Evolutionary conservation across 2,113 vertebrate genomes (phyloP).

Genomic region (Myanophis thanlyinensis): DNA sequence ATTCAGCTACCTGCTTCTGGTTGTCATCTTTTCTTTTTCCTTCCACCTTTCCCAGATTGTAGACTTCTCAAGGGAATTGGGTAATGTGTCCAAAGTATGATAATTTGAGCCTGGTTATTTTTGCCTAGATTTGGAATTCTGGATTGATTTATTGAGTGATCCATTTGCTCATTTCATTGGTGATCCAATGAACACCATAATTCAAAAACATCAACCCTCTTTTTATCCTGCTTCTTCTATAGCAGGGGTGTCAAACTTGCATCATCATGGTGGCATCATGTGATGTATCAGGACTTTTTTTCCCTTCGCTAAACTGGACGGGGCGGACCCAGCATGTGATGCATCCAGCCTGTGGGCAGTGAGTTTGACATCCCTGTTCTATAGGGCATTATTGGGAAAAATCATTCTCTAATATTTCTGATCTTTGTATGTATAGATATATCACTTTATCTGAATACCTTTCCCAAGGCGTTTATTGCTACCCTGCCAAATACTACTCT

Average conservation of each 20-base stretch:
- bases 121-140: background rate
- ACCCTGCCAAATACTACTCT: background rate
- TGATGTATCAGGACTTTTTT: no score
- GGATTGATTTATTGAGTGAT: background rate
- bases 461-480: background rate
- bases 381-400: background rate
- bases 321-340: no score
- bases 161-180: background rate
- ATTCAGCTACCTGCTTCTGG: background rate
- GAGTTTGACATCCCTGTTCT: no score
- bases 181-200: background rate
- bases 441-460: background rate
- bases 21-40: background rate
- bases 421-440: background rate
- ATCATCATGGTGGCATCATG: no score
- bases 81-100: background rate
- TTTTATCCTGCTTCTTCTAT: background rate
- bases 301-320: no score
- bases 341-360: no score
- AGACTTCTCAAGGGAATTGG: background rate
- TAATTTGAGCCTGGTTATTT: background rate
- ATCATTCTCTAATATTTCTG: background rate
- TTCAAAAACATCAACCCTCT: background rate
- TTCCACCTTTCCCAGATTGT: background rate
- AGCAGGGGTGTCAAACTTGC: no score